Conservation (phyloP, 2,113 vertebrate species). For the Benitochromis conjunctus region DNA sequence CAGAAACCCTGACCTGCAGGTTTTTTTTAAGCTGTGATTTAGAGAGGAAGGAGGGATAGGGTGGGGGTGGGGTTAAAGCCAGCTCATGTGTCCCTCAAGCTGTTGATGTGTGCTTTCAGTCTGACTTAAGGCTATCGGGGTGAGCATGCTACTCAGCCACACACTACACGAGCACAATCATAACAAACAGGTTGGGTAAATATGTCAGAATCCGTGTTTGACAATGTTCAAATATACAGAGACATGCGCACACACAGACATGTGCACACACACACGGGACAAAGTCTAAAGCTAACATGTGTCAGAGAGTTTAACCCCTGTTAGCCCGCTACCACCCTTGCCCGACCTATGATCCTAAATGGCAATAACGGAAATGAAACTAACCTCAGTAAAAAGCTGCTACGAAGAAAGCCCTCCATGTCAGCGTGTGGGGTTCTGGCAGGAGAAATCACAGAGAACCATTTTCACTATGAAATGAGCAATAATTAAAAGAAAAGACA, state of each 20-base stretch:
- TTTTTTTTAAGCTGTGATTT: constrained; percentile 36
- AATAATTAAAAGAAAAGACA: constrained; percentile 46
- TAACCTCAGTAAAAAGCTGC: constrained; percentile 84
- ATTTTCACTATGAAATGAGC: constrained; percentile 68
- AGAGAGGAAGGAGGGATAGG: neutral
- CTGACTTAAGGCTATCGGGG: constrained; percentile 40
- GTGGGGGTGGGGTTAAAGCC: neutral
- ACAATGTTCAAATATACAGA: constrained; percentile 53
- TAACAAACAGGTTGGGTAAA: constrained; percentile 46
- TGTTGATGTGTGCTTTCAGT: constrained; percentile 51
- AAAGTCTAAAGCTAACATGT: constrained; percentile 62
- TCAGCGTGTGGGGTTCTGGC: constrained; percentile 80
- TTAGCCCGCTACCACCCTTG: constrained; percentile 40
- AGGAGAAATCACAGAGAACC: constrained; percentile 79
- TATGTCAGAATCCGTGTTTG: constrained; percentile 37
- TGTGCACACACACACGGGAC: constrained; percentile 34
- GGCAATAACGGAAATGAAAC: constrained; percentile 74
- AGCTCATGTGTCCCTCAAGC: constrained; percentile 18
- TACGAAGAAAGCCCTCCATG: constrained; percentile 83
- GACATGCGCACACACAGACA: constrained; percentile 30
- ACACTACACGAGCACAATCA: constrained; percentile 35
- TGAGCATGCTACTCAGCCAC: constrained; percentile 44
- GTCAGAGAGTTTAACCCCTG: constrained; percentile 50
- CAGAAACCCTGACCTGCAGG: constrained; percentile 35
- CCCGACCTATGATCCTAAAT: constrained; percentile 50